These are phyloP conservation scores for Epinephelus coioides DNA, from an alignment of 2,797 vertebrate genomes.

Conservation along the genomic window DNA sequence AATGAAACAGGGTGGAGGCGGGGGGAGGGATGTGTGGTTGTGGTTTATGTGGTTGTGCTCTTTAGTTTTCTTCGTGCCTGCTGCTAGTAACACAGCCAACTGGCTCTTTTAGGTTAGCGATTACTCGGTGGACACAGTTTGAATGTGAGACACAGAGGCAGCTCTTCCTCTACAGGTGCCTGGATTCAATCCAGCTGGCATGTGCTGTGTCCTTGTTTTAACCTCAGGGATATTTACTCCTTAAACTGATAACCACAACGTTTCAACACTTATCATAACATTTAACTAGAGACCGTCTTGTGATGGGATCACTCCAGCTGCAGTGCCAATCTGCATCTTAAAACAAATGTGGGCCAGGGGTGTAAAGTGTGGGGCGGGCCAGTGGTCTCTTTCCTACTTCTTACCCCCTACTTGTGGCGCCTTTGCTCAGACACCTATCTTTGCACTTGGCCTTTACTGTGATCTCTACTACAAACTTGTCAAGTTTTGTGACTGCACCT, in stretches of 20 bases:
- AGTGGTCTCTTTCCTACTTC: too few relatives aligned
- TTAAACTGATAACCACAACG: constrained; percentile 29
- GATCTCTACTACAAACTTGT: too few relatives aligned
- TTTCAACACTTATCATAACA: constrained; percentile 6
- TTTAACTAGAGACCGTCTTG: background rate
- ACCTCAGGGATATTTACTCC: constrained; percentile 45
- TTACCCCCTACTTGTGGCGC: too few relatives aligned
- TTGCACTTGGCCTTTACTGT: too few relatives aligned
- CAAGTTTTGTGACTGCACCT: too few relatives aligned
- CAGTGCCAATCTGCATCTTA: too few relatives aligned
- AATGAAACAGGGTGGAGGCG: constrained; percentile 4
- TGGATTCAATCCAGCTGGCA: constrained; percentile 69
- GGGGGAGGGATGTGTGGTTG: background rate
- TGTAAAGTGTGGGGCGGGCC: too few relatives aligned
- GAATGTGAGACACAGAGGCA: constrained; percentile 33
- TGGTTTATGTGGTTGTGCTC: constrained; percentile 43
- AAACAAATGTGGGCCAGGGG: too few relatives aligned
- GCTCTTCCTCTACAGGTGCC: constrained; percentile 37
- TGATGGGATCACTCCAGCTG: too few relatives aligned
- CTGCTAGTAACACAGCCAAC: constrained; percentile 35
- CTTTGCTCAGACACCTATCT: too few relatives aligned
- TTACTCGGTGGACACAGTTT: constrained; percentile 24
- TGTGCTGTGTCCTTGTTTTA: constrained; percentile 42
- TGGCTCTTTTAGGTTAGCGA: constrained; percentile 25
- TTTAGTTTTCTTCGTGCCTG: constrained; percentile 27